Conservation (phyloP, 2,797 vertebrate species). For the Lagocephalus sceleratus region DNA sequence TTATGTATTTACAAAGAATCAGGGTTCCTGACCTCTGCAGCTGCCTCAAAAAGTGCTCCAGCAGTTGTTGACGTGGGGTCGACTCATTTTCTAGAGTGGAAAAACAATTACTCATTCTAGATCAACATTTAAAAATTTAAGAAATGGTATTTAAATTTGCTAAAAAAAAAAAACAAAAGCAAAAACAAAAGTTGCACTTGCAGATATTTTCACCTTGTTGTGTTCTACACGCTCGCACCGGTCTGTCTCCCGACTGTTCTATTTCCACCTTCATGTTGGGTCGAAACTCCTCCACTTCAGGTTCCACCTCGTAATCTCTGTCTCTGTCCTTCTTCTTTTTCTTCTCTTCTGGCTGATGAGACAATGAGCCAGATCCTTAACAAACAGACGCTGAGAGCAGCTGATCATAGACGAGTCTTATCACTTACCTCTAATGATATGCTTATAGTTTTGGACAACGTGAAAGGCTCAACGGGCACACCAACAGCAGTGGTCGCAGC, state of each 20-base stretch:
- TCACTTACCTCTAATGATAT: constrained; percentile 69
- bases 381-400: not conserved
- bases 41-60: constrained; percentile 96
- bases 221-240: constrained; percentile 88
- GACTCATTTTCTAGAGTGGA: constrained; percentile 84
- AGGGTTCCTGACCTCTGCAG: constrained; percentile 83
- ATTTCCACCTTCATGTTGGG: constrained; percentile 68
- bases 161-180: not conserved
- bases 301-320: constrained; percentile 78
- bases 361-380: not conserved
- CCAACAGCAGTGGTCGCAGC: constrained; percentile 53
- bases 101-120: constrained; percentile 13
- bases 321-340: constrained; percentile 88
- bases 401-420: not conserved
- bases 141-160: not conserved
- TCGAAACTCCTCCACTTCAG: constrained; percentile 83
- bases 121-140: not conserved
- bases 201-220: constrained; percentile 79
- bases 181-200: not conserved
- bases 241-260: constrained; percentile 85
- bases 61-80: constrained; percentile 91
- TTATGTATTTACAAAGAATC: not conserved
- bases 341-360: constrained; percentile 82
- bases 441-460: constrained; percentile 65
- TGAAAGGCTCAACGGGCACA: constrained; percentile 75